Base-by-base conservation (phyloP, 2,888 invertebrate genomes). In the Neocrepidodera transversa region DNA sequence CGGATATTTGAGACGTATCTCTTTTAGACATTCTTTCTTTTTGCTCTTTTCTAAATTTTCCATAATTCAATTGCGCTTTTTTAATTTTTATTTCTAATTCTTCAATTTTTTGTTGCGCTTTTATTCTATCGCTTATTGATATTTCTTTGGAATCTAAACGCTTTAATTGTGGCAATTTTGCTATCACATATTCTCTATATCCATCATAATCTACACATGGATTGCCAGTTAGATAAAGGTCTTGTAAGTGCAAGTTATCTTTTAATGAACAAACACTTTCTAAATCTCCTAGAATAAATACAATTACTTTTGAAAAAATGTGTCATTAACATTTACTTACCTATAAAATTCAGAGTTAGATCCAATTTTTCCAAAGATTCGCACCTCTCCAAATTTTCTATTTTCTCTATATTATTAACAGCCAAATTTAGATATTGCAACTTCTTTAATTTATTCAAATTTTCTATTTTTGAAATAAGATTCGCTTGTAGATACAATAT, bases 401-500 rank as follows among this genome's bases (percentile, higher is more conserved):
- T 87, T 43, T 82, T 82, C 81, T 96, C 95, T 58, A 97, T 90
- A 74, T 95, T 96, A 76, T 97, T 97, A 13, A 97, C 77, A 0
- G 95, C 93, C 64, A 96, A 81, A 77, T 97, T 97, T 2, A 97
- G 80, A 73, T 96, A 96, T 68, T 90, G 87, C 5, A 97, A 80
- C 64, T 88, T 84, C 77, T 97, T 97, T 49, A 97, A 79, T 77
- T 92, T 91, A 69, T 89, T 84, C 1, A 97, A 79, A 80, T 97
- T 96, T 83, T 97, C 97, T 61, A 97, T 93, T 85, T 90, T 93
- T 0, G 88, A 82, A 64, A 97, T 95, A 1, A 96, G 82, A 80
- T 97, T 97, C 58, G 91, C 91, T 79, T 97, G 97, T 67, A 97
- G 82, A 50, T 95, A 85, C 1, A 97, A 83, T 67, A 97, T 97